Conservation (phyloP, 2,113 vertebrate species). For the Artemisiospiza belli region DNA sequence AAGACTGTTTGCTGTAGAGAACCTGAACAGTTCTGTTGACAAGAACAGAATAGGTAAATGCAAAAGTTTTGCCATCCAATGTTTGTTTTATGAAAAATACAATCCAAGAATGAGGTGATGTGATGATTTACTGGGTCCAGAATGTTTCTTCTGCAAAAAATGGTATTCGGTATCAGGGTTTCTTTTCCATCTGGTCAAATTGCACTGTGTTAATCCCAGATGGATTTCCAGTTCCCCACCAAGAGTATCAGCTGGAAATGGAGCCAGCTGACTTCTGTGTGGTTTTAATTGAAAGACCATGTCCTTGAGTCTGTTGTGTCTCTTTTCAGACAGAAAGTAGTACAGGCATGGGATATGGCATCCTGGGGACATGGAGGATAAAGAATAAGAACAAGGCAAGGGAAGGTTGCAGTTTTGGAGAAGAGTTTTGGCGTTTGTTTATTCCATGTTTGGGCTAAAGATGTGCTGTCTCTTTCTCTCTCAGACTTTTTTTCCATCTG, state of each 20-base stretch:
- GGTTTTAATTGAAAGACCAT: not conserved
- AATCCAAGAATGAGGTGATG: not conserved
- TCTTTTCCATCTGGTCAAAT: not conserved
- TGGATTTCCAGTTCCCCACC: not conserved
- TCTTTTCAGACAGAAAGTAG: not conserved
- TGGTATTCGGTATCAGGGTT: not conserved
- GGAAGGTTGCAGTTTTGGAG: not conserved
- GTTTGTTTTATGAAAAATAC: not conserved
- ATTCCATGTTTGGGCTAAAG: not conserved
- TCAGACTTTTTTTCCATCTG: constrained; percentile 86
- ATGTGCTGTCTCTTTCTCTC: not conserved
- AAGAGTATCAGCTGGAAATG: not conserved
- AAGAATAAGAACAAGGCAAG: not conserved
- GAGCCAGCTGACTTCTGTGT: not conserved
- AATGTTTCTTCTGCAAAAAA: not conserved
- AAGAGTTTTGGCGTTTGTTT: not conserved
- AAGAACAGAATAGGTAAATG: not conserved
- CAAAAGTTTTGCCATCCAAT: not conserved
- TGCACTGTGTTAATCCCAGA: not conserved
- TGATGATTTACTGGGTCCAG: not conserved
- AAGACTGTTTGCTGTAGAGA: not conserved
- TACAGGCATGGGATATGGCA: not conserved
- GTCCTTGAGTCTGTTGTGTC: not conserved
- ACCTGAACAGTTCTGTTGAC: not conserved
- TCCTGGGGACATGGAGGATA: not conserved